Evolutionary conservation across 2,888 invertebrate species (phyloP).

Genomic region (Parapristionchus giblindavisi): DNA sequence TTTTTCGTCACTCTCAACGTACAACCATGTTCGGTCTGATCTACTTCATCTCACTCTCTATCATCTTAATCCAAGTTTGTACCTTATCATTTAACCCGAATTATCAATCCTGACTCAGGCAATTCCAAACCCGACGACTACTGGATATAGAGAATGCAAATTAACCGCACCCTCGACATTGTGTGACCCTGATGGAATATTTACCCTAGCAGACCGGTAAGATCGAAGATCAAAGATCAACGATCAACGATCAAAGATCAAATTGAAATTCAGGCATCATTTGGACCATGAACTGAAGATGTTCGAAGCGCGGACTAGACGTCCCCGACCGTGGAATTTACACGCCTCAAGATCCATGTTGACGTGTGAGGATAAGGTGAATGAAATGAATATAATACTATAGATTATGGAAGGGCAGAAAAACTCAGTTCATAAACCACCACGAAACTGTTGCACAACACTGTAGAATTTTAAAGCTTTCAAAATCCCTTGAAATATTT

Average conservation of each 20-base stretch:
- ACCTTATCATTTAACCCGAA: background rate
- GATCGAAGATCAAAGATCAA: too few relatives aligned
- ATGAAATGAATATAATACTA: too few relatives aligned
- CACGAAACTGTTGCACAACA: too few relatives aligned
- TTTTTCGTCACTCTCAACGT: too few relatives aligned
- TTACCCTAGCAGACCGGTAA: slow-evolving; percentile 24
- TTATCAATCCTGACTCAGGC: background rate
- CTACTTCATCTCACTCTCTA: background rate
- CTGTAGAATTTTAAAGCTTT: too few relatives aligned
- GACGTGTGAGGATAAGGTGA: slow-evolving; percentile 19
- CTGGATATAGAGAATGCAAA: slow-evolving; percentile 6
- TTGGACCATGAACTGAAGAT: slow-evolving; percentile 21
- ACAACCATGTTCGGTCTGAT: background rate
- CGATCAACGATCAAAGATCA: background rate
- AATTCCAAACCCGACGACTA: slow-evolving; percentile 12
- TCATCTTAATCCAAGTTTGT: background rate
- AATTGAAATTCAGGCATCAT: slow-evolving; percentile 1
- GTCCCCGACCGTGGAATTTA: slow-evolving; percentile 5
- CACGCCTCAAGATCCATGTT: background rate
- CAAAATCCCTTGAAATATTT: too few relatives aligned
- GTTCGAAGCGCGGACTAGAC: slow-evolving; percentile 27
- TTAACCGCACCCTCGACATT: slow-evolving; percentile 16
- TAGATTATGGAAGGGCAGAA: too few relatives aligned
- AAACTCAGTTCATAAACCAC: too few relatives aligned
- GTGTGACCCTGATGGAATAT: slow-evolving; percentile 32